These are phyloP conservation scores for Triplophysa rosa DNA, from an alignment of 2,113 vertebrate genomes.

Conservation along the genomic window DNA sequence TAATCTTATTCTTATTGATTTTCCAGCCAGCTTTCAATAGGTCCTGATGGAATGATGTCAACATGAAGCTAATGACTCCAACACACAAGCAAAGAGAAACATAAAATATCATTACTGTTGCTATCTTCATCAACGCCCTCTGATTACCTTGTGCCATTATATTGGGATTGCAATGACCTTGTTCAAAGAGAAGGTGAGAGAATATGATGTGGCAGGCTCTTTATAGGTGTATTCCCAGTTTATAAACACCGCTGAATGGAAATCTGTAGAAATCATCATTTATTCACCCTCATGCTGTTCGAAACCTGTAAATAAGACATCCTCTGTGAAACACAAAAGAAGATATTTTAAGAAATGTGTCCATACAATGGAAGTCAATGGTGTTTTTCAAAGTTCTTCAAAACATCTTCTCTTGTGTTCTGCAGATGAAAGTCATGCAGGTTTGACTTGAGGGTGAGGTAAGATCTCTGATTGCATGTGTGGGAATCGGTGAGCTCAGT, in stretches of 20 bases:
- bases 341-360: too few relatives aligned
- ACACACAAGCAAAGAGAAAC: slow-evolving; percentile 83
- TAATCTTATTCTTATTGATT: slow-evolving; percentile 98
- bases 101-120: slow-evolving; percentile 86
- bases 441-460: slow-evolving; percentile 12
- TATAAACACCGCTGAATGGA: slow-evolving; percentile 35
- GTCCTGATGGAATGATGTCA: slow-evolving; percentile 87
- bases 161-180: slow-evolving; percentile 76
- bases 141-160: slow-evolving; percentile 87
- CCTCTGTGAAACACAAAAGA: too few relatives aligned
- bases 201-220: slow-evolving; percentile 33
- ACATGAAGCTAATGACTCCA: slow-evolving; percentile 87
- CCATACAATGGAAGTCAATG: too few relatives aligned
- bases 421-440: not conserved
- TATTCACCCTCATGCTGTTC: too few relatives aligned
- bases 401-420: too few relatives aligned
- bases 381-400: too few relatives aligned
- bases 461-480: slow-evolving; percentile 27
- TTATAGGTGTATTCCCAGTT: slow-evolving; percentile 33
- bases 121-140: slow-evolving; percentile 78
- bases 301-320: too few relatives aligned
- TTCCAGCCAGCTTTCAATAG: slow-evolving; percentile 84
- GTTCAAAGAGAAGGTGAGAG: slow-evolving; percentile 38
- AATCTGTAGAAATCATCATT: not conserved
- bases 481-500: slow-evolving; percentile 20